These are phyloP conservation scores for Agriopis aurantiaria DNA, from an alignment of 2,888 invertebrate genomes.

Conservation along the genomic window DNA sequence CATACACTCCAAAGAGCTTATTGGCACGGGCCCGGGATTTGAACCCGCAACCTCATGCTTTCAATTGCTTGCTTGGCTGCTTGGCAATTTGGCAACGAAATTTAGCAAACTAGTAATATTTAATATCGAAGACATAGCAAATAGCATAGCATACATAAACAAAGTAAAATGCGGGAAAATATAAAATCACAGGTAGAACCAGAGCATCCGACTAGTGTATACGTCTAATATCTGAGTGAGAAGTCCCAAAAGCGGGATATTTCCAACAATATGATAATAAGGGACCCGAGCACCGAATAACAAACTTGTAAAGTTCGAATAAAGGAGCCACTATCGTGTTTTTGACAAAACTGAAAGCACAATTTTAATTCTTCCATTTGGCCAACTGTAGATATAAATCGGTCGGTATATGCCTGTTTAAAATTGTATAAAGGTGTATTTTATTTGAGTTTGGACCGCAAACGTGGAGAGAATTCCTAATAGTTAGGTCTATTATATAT, in stretches of 20 bases:
- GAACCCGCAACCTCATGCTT: too few relatives aligned
- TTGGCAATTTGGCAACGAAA: too few relatives aligned
- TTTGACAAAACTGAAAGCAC: background rate
- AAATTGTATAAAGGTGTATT: constrained; percentile 49
- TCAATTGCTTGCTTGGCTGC: too few relatives aligned
- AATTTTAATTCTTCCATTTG: background rate
- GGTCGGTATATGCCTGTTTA: constrained; percentile 36
- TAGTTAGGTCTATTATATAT: constrained; percentile 2
- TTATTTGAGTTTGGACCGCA: constrained; percentile 44
- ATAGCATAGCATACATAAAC: too few relatives aligned
- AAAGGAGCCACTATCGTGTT: background rate
- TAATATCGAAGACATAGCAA: too few relatives aligned
- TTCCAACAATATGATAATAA: constrained; percentile 31
- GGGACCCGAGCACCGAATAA: background rate
- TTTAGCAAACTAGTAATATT: too few relatives aligned
- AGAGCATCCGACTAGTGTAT: background rate
- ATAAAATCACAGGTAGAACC: constrained; percentile 24
- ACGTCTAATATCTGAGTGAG: constrained; percentile 14
- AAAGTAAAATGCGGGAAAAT: constrained; percentile 7
- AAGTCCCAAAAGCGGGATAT: constrained; percentile 28
- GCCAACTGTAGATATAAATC: background rate
- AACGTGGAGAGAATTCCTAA: constrained; percentile 38
- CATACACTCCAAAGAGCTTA: too few relatives aligned
- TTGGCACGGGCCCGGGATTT: too few relatives aligned
- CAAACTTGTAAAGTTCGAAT: background rate